Evolutionary conservation across 2,113 vertebrate species (phyloP), one percentile per base, ranked within the genome.

Genomic region (Myiagra hebetior): DNA sequence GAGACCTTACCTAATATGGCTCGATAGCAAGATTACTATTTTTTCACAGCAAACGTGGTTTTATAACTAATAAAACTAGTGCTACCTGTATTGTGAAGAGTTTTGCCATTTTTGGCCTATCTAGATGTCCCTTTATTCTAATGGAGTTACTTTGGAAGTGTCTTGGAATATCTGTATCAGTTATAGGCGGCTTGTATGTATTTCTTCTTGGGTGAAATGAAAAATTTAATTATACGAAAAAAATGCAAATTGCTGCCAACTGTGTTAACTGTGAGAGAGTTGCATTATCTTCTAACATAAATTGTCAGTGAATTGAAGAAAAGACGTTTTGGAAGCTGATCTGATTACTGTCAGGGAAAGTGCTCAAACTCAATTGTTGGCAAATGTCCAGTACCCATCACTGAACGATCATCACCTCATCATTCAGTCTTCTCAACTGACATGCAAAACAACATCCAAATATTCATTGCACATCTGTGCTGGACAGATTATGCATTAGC

Each of bases 401-500:
- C 68, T 96, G 98, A 98, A 98, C 98, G 98, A 98, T 99, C 99
- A 98, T 98, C 98, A 97, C 98, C 97, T 98, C 98, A 98, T 98
- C 98, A 98, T 98, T 99, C 98, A 98, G 97, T 97, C 98, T 97
- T 97, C 97, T 97, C 97, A 91, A 98, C 96, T 98, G 98, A 98
- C 96, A 97, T 98, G 97, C 97, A 97, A 96, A 98, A 98, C 97
- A 98, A 97, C 98, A 97, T 97, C 95, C 95, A 98, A 97, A 98
- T 98, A 98, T 98, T 98, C 98, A 98, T 98, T 97, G 98, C 98
- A 98, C 98, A 98, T 98, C 98, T 98, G 98, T 98, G 98, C 98
- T 39, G 94, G 97, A 97, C 98, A 98, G 98, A 98, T 98, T 98
- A 98, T 86, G 87, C 95, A 98, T 98, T 98, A 98, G 98, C 98